Conservation (phyloP, 2,888 invertebrate species). For the Synergus itoensis region DNA sequence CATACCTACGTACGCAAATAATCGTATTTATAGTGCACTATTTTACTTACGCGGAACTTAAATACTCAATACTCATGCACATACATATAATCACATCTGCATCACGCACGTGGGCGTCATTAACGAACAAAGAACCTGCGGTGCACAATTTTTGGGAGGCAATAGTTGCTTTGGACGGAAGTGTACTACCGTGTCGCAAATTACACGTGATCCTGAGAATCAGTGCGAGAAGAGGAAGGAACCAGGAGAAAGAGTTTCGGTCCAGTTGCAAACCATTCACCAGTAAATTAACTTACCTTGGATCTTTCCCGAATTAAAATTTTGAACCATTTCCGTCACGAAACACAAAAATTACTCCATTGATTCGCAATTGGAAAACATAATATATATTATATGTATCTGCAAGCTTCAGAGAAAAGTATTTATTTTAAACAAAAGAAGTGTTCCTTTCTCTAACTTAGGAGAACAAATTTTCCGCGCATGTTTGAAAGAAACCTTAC, state of each 20-base stretch:
- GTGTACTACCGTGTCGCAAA: conserved; percentile 22
- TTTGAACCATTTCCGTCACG: neutral
- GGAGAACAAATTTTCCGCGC: neutral
- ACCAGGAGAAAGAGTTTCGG: conserved; percentile 23
- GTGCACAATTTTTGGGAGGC: conserved; percentile 26
- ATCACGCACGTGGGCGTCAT: conserved; percentile 38
- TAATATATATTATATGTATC: no score
- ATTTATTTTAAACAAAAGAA: neutral
- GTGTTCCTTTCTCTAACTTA: neutral
- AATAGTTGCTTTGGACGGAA: conserved; percentile 30
- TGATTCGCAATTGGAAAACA: neutral
- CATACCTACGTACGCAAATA: neutral
- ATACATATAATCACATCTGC: conserved; percentile 42
- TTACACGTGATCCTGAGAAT: conserved; percentile 38
- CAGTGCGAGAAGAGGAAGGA: conserved; percentile 34
- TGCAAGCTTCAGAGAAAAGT: neutral
- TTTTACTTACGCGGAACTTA: conserved; percentile 22
- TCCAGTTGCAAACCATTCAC: conserved; percentile 32
- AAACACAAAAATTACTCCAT: neutral
- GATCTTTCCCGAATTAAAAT: neutral
- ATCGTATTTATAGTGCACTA: conserved; percentile 22
- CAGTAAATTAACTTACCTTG: neutral
- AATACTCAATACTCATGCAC: conserved; percentile 43
- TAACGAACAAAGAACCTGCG: conserved; percentile 47
- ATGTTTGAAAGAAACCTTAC: neutral